Conservation (phyloP, 2,888 invertebrate species). For the Muscina levida region DNA sequence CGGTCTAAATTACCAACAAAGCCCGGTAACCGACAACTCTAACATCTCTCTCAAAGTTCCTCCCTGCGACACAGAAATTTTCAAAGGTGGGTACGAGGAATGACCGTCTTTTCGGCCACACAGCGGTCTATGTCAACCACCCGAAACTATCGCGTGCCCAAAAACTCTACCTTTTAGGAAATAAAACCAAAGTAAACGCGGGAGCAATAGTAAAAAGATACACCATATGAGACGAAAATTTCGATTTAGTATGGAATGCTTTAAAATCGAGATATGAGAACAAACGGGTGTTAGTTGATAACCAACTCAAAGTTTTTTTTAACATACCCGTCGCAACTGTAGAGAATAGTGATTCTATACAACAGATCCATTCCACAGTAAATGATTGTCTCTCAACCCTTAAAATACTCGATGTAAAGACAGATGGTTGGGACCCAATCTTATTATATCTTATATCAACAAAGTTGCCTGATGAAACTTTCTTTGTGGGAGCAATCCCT, state of each 20-base stretch:
- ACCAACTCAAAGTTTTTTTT: slow-evolving; percentile 28
- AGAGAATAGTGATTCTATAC: not conserved
- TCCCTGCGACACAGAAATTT: not conserved
- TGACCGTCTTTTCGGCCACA: not conserved
- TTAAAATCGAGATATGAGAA: slow-evolving; percentile 33
- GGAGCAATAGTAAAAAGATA: slow-evolving; percentile 19
- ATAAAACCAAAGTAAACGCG: slow-evolving; percentile 24
- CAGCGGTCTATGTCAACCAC: not conserved
- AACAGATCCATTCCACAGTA: slow-evolving; percentile 10
- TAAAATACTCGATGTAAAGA: not conserved
- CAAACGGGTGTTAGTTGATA: slow-evolving; percentile 25
- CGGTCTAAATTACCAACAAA: too few species aligned
- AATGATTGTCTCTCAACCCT: slow-evolving; percentile 15
- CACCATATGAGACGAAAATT: not conserved
- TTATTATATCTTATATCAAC: slow-evolving; percentile 23
- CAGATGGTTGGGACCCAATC: slow-evolving; percentile 35
- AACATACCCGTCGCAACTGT: not conserved
- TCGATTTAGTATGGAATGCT: slow-evolving; percentile 25
- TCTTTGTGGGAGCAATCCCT: slow-evolving; percentile 32
- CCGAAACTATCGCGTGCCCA: not conserved
- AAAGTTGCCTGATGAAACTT: slow-evolving; percentile 24
- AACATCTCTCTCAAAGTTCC: not conserved
- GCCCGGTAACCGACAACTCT: too few species aligned
- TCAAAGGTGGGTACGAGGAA: not conserved
- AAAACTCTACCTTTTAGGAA: slow-evolving; percentile 28